Percentiles rank a stretch among this genome's conserved stretches.
Evolutionary conservation across 1,140 invertebrate genomes (phyloP).

Genomic region (Diprion similis): DNA sequence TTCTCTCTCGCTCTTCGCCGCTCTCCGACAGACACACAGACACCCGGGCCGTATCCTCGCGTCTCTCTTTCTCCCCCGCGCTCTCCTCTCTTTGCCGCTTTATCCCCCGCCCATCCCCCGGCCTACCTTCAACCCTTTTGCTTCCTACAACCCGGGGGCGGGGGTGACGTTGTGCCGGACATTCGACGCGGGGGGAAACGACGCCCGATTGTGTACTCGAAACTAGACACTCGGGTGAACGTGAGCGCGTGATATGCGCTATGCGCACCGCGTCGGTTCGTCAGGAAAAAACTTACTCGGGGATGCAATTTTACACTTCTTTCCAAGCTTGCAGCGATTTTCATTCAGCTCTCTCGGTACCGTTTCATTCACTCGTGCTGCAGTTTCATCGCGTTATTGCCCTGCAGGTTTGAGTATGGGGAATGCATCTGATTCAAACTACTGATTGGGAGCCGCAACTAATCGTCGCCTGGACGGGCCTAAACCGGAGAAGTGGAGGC

Average conservation of each 20-base stretch:
- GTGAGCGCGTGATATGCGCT: too few species aligned
- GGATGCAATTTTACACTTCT: too few species aligned
- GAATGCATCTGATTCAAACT: too few species aligned
- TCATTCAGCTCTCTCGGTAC: too few species aligned
- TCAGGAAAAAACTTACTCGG: not conserved
- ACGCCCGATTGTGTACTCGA: too few species aligned
- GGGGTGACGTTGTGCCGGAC: conserved; percentile 46
- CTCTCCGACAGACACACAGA: conserved; percentile 32
- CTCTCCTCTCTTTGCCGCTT: conserved; percentile 40
- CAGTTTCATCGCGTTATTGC: too few species aligned
- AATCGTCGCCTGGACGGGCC: too few species aligned
- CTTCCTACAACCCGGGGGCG: conserved; percentile 25
- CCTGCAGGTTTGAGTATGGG: too few species aligned
- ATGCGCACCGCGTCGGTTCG: conserved; percentile 15
- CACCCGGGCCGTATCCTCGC: conserved; percentile 36
- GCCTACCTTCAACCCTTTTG: conserved; percentile 41
- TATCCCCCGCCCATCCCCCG: conserved; percentile 41
- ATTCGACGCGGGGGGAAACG: conserved; percentile 5
- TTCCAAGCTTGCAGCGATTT: too few species aligned
- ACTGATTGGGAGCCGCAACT: too few species aligned
- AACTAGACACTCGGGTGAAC: too few species aligned
- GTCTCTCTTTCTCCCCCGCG: conserved; percentile 40
- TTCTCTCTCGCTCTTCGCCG: conserved; percentile 13
- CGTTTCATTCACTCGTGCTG: too few species aligned
- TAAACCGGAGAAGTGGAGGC: not conserved